A percentile compares a stretch with the other conserved stretches of the same genome.
Evolutionary conservation across 2,797 vertebrate species (phyloP).

Genomic region (Eremophila alpestris): DNA sequence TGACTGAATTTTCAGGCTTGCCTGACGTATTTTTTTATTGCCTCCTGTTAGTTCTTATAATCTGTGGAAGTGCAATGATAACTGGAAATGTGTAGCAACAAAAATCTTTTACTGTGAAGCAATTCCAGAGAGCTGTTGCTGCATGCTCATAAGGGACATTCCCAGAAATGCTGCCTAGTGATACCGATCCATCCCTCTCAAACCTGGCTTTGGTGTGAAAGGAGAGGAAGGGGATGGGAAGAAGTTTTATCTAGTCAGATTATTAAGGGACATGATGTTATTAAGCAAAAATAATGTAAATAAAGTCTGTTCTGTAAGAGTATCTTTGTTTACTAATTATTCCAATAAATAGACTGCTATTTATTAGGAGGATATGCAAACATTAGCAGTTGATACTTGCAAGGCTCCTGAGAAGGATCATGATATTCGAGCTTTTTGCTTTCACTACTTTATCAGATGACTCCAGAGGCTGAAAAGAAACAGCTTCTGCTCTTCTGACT

Average conservation of each 20-base stretch:
- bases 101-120: neutral
- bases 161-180: neutral
- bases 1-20: neutral
- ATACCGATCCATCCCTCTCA: neutral
- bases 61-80: neutral
- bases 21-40: neutral
- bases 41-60: neutral
- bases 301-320: neutral
- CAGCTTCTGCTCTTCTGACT: neutral
- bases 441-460: neutral
- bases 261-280: neutral
- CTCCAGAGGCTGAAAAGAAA: neutral
- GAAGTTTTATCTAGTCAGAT: neutral
- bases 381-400: neutral
- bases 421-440: neutral
- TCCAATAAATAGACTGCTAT: neutral
- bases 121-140: neutral
- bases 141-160: neutral
- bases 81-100: constrained; percentile 4
- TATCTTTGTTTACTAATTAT: constrained; percentile 6
- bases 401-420: neutral
- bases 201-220: neutral
- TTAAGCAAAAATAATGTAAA: neutral
- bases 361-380: neutral
- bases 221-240: neutral